Conservation (phyloP, 2,113 vertebrate species). For the Festucalex cinctus region DNA sequence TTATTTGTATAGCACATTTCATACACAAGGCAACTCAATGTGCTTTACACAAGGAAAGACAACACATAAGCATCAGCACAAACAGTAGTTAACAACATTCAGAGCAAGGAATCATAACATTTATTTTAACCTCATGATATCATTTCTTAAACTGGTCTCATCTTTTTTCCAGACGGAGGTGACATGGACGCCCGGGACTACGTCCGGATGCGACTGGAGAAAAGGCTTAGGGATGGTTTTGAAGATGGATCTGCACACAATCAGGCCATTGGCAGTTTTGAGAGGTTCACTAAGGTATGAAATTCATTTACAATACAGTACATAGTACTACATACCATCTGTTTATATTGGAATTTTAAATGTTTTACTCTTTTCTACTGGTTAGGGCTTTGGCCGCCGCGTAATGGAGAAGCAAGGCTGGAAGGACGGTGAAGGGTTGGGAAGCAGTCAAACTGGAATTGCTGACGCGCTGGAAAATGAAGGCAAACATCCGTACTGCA, state of each 20-base stretch:
- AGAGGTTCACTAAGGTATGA: conserved; percentile 86
- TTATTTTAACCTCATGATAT: background rate
- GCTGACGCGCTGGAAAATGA: conserved; percentile 85
- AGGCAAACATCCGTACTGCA: conserved; percentile 90
- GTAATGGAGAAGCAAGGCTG: conserved; percentile 94
- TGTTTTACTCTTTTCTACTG: background rate
- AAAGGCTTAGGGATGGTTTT: conserved; percentile 79
- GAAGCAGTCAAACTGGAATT: conserved; percentile 80
- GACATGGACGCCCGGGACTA: conserved; percentile 92
- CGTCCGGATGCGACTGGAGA: conserved; percentile 84
- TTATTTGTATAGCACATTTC: too few relatives aligned
- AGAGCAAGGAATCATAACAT: background rate
- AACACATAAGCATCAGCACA: too few relatives aligned
- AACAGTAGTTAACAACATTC: too few relatives aligned
- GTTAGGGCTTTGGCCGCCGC: conserved; percentile 89
- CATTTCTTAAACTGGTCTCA: background rate
- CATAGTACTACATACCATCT: fast-evolving
- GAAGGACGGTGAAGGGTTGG: conserved; percentile 88
- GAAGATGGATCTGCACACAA: conserved; percentile 63
- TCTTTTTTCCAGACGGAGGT: conserved; percentile 76
- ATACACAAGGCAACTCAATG: too few relatives aligned
- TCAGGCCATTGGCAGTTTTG: conserved; percentile 83
- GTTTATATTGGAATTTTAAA: background rate
- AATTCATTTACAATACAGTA: background rate
- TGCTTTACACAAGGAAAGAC: too few relatives aligned